These are phyloP conservation scores for Fulmarus glacialis DNA, from an alignment of 2,113 vertebrate species.

Conservation along the genomic window DNA sequence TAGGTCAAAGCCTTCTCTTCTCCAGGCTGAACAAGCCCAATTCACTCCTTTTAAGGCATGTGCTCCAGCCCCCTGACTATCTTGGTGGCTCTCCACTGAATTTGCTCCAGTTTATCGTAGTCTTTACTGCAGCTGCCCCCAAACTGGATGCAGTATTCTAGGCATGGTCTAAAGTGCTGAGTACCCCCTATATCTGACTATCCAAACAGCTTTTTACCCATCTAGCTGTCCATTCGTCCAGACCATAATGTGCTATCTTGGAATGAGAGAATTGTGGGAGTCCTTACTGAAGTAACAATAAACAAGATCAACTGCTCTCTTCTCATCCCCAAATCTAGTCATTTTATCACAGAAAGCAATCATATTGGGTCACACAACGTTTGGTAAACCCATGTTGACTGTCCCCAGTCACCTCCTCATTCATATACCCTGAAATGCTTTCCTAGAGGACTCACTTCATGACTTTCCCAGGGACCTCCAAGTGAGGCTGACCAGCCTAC, in stretches of 20 bases:
- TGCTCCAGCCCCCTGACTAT: background rate
- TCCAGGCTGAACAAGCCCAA: background rate
- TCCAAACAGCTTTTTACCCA: background rate
- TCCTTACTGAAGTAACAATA: background rate
- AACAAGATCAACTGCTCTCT: background rate
- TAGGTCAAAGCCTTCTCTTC: background rate
- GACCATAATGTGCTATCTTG: background rate
- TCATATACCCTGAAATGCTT: background rate
- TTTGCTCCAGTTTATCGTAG: background rate
- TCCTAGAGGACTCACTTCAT: background rate
- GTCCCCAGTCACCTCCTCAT: background rate
- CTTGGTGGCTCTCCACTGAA: background rate
- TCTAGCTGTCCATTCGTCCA: background rate
- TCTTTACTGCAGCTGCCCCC: background rate
- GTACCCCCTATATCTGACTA: background rate
- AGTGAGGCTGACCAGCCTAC: background rate
- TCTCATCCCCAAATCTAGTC: background rate
- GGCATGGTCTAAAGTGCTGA: background rate
- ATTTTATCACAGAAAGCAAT: background rate
- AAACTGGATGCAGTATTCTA: background rate
- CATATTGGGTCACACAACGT: rapidly evolving
- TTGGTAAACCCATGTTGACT: background rate
- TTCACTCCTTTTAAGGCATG: background rate
- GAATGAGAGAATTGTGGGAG: background rate
- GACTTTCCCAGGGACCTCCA: background rate